phyloP scores from a whole-genome alignment of 2,113 vertebrate genomes.

The Hyla sarda region DNA sequence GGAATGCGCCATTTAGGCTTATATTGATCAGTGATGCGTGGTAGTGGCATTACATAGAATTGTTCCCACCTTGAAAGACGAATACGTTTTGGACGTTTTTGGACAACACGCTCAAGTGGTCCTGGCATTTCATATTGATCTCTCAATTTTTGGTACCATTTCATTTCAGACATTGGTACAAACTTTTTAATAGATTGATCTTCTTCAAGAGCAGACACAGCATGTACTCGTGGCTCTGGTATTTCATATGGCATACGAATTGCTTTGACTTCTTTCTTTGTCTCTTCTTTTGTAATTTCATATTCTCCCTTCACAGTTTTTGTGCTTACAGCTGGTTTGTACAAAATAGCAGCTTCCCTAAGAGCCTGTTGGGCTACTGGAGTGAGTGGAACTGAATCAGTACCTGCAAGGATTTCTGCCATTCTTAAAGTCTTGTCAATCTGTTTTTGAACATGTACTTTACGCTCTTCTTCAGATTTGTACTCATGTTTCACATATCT shows the following conservation, averaged over 20 bases:
- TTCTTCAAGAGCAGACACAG: constrained; percentile 80
- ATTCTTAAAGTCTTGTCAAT: constrained; percentile 93
- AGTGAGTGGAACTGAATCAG: constrained; percentile 83
- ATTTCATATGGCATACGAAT: constrained; percentile 94
- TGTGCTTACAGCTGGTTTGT: constrained; percentile 90
- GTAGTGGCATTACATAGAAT: constrained; percentile 94
- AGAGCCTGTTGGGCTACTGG: constrained; percentile 89
- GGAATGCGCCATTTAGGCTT: constrained; percentile 91
- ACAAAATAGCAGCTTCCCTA: constrained; percentile 89
- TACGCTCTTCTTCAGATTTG: constrained; percentile 79
- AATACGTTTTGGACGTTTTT: constrained; percentile 94
- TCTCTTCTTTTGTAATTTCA: constrained; percentile 85
- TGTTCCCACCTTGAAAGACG: constrained; percentile 97
- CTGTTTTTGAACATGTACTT: constrained; percentile 75
- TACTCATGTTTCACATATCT: constrained; percentile 90
- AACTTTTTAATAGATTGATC: constrained; percentile 92
- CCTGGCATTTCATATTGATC: constrained; percentile 98
- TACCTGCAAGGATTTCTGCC: constrained; percentile 87
- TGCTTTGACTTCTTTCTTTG: constrained; percentile 85
- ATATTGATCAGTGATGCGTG: constrained; percentile 94
- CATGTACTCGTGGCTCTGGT: constrained; percentile 82
- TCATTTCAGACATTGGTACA: constrained; percentile 95
- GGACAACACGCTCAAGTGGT: constrained; percentile 86
- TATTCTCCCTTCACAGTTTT: constrained; percentile 91
- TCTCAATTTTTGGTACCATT: constrained; percentile 96